Conservation (phyloP, 2,888 invertebrate species). For the Clistopyga incitator region DNA sequence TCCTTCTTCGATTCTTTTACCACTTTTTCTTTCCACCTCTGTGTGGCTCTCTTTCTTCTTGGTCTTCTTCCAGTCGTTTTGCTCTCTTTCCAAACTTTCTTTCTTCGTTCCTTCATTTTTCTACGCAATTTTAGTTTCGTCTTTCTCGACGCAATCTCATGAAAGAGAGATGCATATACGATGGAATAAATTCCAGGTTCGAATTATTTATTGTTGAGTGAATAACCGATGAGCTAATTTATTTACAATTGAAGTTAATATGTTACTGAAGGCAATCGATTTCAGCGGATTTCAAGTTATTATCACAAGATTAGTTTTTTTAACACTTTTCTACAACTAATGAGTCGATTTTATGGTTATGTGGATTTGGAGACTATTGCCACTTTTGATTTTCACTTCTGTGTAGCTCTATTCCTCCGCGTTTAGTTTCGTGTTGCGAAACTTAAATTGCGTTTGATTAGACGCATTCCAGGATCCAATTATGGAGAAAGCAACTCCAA, state of each 20-base stretch:
- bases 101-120: slow-evolving; percentile 60
- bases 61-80: slow-evolving; percentile 65
- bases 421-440: no score
- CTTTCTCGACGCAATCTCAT: background rate
- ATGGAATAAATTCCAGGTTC: no score
- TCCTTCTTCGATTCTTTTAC: slow-evolving; percentile 78
- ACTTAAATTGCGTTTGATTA: background rate
- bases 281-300: no score
- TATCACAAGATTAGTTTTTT: no score
- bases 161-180: no score
- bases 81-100: slow-evolving; percentile 60
- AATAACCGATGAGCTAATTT: no score
- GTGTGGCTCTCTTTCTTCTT: slow-evolving; percentile 61
- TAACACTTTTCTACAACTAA: no score
- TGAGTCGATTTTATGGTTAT: no score
- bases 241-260: no score
- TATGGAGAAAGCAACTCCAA: background rate
- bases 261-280: no score
- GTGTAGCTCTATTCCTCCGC: slow-evolving; percentile 56
- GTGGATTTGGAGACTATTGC: slow-evolving; percentile 57
- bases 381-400: slow-evolving; percentile 70
- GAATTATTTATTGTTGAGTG: no score
- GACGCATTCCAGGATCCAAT: background rate
- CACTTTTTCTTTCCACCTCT: slow-evolving; percentile 70
- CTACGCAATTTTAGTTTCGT: slow-evolving; percentile 24